A percentile compares a stretch with the other conserved stretches of the same genome.
These are phyloP conservation scores for Orchestes rusci DNA, from an alignment of 2,888 invertebrate genomes.

Conservation along the genomic window DNA sequence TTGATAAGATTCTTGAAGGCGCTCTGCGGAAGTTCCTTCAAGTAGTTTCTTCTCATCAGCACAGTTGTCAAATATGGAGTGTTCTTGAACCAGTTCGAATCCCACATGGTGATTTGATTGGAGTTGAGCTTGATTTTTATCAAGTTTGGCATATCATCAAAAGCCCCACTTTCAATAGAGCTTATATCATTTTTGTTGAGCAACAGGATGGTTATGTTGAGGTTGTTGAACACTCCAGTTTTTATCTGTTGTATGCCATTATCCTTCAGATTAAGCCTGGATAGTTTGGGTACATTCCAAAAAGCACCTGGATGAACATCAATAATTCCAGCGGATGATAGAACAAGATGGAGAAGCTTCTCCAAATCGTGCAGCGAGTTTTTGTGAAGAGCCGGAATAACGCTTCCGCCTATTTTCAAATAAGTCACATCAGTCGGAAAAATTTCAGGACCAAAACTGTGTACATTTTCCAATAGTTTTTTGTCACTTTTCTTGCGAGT, in stretches of 20 bases:
- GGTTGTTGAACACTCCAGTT: conserved; percentile 28
- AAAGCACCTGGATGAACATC: conserved; percentile 26
- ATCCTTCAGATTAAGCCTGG: conserved; percentile 25
- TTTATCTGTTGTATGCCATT: conserved; percentile 26
- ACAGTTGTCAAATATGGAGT: conserved; percentile 34
- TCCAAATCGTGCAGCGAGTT: conserved; percentile 28
- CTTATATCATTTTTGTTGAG: conserved; percentile 29
- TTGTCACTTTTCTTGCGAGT: conserved; percentile 22
- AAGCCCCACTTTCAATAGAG: conserved; percentile 28
- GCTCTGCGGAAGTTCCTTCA: conserved; percentile 31
- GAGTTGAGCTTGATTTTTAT: conserved; percentile 34
- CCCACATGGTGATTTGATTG: conserved; percentile 35
- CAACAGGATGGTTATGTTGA: conserved; percentile 22
- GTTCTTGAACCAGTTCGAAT: conserved; percentile 36
- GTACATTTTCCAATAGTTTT: conserved; percentile 16
- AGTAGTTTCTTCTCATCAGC: conserved; percentile 34
- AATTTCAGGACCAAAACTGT: conserved; percentile 10
- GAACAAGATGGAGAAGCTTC: conserved; percentile 27
- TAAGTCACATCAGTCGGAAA: conserved; percentile 14
- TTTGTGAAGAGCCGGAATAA: conserved; percentile 20
- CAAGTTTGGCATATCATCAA: conserved; percentile 32
- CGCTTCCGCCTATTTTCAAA: conserved; percentile 23
- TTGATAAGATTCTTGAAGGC: conserved; percentile 37
- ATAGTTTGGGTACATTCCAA: conserved; percentile 24
- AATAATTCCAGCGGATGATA: conserved; percentile 23